Conservation (phyloP, 2,113 vertebrate species). For the Tauraco erythrolophus region DNA sequence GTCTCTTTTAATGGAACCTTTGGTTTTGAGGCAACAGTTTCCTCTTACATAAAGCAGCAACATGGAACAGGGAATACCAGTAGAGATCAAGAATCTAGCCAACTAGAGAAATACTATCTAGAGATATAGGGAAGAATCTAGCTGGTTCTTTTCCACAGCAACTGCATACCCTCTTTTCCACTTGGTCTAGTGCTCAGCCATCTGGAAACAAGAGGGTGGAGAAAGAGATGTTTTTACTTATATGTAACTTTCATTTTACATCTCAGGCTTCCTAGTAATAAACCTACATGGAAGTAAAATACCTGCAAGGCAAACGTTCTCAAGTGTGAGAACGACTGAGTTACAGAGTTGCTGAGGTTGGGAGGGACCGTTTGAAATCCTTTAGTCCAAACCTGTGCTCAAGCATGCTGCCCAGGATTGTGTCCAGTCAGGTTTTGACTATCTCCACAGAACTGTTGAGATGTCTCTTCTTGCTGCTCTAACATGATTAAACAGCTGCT, state of each 20-base stretch:
- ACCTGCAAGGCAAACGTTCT: neutral
- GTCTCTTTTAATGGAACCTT: neutral
- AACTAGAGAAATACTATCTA: neutral
- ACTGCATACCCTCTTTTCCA: neutral
- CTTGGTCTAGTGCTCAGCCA: neutral
- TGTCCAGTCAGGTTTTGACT: neutral
- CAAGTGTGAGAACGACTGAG: neutral
- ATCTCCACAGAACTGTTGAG: neutral
- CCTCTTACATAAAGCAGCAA: neutral
- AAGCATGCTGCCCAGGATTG: neutral
- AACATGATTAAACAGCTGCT: fast-evolving
- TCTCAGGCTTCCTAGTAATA: neutral
- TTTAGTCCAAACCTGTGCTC: neutral
- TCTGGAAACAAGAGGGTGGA: neutral
- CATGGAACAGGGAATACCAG: neutral
- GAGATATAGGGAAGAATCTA: neutral
- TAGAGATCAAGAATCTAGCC: neutral
- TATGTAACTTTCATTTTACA: neutral
- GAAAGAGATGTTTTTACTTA: neutral
- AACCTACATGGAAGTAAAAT: neutral
- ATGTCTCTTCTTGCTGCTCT: neutral
- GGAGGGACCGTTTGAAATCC: neutral
- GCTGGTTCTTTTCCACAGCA: neutral
- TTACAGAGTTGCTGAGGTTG: neutral
- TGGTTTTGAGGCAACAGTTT: neutral